Evolutionary conservation across 2,113 vertebrate genomes (phyloP), one percentile per base, ranked within the genome.

Genomic region (Arenaria interpres): DNA sequence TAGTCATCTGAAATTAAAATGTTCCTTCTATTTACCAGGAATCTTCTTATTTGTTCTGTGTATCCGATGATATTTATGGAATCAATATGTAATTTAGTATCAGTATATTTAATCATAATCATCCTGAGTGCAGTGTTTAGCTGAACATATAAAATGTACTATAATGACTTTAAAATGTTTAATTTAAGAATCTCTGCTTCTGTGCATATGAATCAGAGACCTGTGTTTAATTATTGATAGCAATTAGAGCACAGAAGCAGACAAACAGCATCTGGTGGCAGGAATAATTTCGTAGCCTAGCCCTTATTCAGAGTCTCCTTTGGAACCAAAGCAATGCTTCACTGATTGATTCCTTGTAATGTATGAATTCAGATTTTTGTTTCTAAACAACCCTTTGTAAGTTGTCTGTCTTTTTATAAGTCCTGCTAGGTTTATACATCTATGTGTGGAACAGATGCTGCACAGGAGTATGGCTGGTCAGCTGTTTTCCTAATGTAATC

Each of bases 221-320:
- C 97, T 97, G 78, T 96, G 96, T 97, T 98, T 98, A 98, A 98
- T 98, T 98, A 98, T 98, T 98, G 98, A 98, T 98, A 97, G 95
- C 95, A 98, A 98, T 98, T 98, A 98, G 96, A 94, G 94, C 97
- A 98, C n/a, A 98, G 96, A 98, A 97, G 94, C 98, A 98, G 98
- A 98, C 94, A 98, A 98, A 98, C 97, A 98, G 97, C 98, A 98
- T 98, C 97, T 98, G 98, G 97, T 96, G 96, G 94, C 92, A 96
- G 96, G 96, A 98, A 96, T 91, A 75, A 85, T 89, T 96, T 95
- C 87, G 39, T 80, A 95, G 45, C 74, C 69, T 60, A 75, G 46
- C 23, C 81, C 14, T 8, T 78, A 89, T 90, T 91, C 91, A 85
- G 37, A 92, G 25, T 84, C 54, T 93, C 43, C 14, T 83, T 72